A percentile compares a stretch with the other conserved stretches of the same genome.
Conservation (phyloP, 2,113 vertebrate species). For the Ramphastos sulfuratus region DNA sequence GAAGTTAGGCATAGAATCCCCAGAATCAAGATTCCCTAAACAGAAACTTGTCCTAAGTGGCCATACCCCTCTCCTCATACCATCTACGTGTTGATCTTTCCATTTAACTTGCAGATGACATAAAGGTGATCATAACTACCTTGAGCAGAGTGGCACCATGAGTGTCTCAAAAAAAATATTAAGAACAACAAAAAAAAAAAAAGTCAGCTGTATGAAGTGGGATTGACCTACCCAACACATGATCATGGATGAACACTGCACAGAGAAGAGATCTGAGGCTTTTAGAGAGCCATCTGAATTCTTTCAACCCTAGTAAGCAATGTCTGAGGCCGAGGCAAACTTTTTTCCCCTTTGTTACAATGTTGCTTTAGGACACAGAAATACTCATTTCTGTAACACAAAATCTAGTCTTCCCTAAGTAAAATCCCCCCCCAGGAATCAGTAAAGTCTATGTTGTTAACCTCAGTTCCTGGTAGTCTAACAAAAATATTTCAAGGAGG, state of each 20-base stretch:
- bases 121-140: background rate
- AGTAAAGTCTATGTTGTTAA: background rate
- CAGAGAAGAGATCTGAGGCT: background rate
- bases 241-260: background rate
- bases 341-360: background rate
- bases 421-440: background rate
- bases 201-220: background rate
- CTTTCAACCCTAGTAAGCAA: background rate
- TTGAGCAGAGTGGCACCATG: background rate
- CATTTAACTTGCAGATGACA: background rate
- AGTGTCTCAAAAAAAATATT: background rate
- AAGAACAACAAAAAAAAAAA: background rate
- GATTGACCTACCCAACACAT: background rate
- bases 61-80: background rate
- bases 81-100: background rate
- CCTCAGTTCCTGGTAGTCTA: background rate
- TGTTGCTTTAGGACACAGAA: background rate
- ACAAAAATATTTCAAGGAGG: background rate
- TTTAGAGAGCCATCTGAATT: constrained; percentile 6
- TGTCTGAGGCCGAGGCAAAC: background rate
- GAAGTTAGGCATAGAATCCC: background rate
- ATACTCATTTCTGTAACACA: background rate
- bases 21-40: background rate
- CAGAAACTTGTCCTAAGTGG: background rate
- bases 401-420: background rate